A percentile compares a stretch with the other conserved stretches of the same genome.
phyloP scores from a whole-genome alignment of 2,888 invertebrate genomes.

The Orthosia incerta region DNA sequence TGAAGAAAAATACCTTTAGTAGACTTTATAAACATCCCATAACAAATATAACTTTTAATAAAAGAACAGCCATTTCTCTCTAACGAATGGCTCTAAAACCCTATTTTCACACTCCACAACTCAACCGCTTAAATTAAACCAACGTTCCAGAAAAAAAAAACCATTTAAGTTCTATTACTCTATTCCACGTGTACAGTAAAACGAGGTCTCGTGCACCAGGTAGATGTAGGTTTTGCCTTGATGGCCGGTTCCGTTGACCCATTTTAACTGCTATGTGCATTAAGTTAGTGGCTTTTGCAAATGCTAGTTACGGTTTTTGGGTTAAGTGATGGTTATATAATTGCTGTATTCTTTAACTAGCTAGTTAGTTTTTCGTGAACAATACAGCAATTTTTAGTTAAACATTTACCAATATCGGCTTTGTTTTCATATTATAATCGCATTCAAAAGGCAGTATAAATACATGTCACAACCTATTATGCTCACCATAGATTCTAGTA shows the following conservation, averaged over 20 bases:
- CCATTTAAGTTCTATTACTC: slow-evolving; percentile 40
- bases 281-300: slow-evolving; percentile 53
- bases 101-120: slow-evolving; percentile 12
- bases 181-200: slow-evolving; percentile 46
- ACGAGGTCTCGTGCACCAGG: slow-evolving; percentile 67
- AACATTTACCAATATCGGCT: neutral
- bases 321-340: slow-evolving; percentile 39
- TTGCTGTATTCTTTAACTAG: neutral
- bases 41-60: too few species aligned
- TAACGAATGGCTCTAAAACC: slow-evolving; percentile 17
- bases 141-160: slow-evolving; percentile 37
- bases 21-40: neutral
- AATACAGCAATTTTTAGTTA: neutral
- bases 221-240: slow-evolving; percentile 73
- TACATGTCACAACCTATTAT: slow-evolving; percentile 37
- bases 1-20: neutral
- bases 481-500: slow-evolving; percentile 46
- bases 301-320: slow-evolving; percentile 45
- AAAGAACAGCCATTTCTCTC: neutral
- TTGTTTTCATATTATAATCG: slow-evolving; percentile 9
- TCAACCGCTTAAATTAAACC: slow-evolving; percentile 14
- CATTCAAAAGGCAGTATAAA: slow-evolving; percentile 14
- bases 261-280: slow-evolving; percentile 67
- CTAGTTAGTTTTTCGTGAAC: neutral
- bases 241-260: slow-evolving; percentile 75